Evolutionary conservation across 2,888 invertebrate species (phyloP), one percentile per base, ranked within the genome.

Genomic region (Syrphus vitripennis): DNA sequence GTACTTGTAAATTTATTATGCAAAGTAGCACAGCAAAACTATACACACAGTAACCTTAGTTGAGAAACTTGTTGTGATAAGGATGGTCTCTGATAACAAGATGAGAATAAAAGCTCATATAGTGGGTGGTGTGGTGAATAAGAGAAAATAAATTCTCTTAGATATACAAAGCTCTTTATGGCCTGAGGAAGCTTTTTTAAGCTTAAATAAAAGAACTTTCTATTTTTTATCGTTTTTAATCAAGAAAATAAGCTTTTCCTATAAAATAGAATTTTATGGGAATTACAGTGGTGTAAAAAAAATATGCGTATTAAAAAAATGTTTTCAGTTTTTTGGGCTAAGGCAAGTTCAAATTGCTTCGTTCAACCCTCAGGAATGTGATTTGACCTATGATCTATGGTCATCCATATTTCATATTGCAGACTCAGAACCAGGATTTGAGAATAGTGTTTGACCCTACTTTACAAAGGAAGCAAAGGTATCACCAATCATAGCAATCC

Each of bases 121-220:
- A 26, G 45, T 29, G 53, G 53, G 50, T 61, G 69, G 42, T 78
- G 29, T 78, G 78, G 67, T 83, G 67, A 83, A 53, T 71, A 40
- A 24, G 34, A 24, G 6, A n/a, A 37, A 9, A 3, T 12, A 0
- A 1, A 5, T 19, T 53, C 83, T 74, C 69, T 79, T 79, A 4
- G 4, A 0, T 48, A 14, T n/a, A 71, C 4, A 45, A 48, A n/a
- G n/a, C 3, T 9, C 10, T 0, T n/a, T n/a, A 5, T 12, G 1
- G 42, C 5, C 16, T 1, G n/a, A 0, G 1, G 3, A 63, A 83
- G 79, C 61, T 74, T 24, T 0, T 3, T 2, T n/a, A 63, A 79
- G 61, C 29, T 83, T 48, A 10, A 10, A 19, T 10, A 7, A 1
- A 50, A 19, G 5, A 7, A 4, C 0, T 48, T 67, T 48, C 21